Evolutionary conservation across 2,113 vertebrate genomes (phyloP).

Genomic region (Centropus unirufus): DNA sequence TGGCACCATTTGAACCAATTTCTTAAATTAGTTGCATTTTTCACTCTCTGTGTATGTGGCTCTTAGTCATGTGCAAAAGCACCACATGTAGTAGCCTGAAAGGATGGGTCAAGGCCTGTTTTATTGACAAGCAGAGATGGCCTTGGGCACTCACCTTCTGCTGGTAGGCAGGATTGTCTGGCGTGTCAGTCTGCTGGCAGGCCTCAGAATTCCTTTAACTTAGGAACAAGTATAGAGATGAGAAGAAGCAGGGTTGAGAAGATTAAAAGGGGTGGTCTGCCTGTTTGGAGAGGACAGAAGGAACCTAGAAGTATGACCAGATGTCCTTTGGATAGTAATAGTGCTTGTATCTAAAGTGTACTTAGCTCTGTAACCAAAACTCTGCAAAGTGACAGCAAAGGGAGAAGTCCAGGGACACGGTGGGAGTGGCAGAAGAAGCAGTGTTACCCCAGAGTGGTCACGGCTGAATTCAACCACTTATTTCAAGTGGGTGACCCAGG

Average conservation of each 20-base stretch:
- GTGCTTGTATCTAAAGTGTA: not conserved
- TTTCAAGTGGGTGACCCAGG: not conserved
- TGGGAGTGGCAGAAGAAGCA: not conserved
- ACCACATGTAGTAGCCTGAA: not conserved
- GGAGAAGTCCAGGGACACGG: not conserved
- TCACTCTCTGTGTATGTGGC: not conserved
- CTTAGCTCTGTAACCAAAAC: not conserved
- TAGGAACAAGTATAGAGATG: not conserved
- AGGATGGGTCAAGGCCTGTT: not conserved
- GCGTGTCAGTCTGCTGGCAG: not conserved
- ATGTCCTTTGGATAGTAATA: not conserved
- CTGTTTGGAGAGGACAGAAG: not conserved
- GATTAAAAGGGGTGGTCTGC: not conserved
- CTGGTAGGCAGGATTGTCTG: fast-evolving
- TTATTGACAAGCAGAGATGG: not conserved
- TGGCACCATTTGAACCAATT: not conserved
- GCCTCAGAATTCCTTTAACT: not conserved
- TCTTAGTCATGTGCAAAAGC: not conserved
- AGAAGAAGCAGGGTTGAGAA: not conserved
- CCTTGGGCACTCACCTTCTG: not conserved
- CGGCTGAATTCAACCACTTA: not conserved
- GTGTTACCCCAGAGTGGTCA: not conserved
- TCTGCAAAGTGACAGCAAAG: not conserved
- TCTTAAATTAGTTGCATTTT: not conserved
- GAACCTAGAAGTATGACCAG: not conserved